Conservation (phyloP, 2,888 invertebrate species). For the Lysandra coridon region DNA sequence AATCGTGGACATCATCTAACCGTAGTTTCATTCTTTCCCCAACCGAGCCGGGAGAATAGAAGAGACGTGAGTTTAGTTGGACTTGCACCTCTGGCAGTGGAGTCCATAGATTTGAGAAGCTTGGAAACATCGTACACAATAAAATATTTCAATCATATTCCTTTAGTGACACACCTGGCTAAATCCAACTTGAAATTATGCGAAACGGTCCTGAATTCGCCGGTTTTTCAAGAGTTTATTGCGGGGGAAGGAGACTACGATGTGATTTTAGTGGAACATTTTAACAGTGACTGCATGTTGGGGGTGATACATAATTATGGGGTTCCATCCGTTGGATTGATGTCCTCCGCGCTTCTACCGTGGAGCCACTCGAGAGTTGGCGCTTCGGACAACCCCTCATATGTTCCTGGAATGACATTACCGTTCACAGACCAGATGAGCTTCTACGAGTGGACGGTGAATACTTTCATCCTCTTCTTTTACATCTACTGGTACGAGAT, state of each 20-base stretch:
- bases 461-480: conserved; percentile 52
- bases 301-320: conserved; percentile 64
- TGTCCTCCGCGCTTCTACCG: conserved; percentile 60
- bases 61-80: conserved; percentile 53
- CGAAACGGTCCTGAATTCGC: conserved; percentile 48
- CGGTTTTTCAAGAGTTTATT: conserved; percentile 53
- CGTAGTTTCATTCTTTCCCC: conserved; percentile 70
- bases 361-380: conserved; percentile 62
- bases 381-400: conserved; percentile 65
- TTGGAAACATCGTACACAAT: conserved; percentile 42
- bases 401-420: conserved; percentile 50
- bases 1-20: conserved; percentile 69
- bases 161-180: conserved; percentile 44
- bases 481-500: conserved; percentile 51
- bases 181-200: conserved; percentile 51
- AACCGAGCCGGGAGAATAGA: conserved; percentile 43
- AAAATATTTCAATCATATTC: conserved; percentile 44
- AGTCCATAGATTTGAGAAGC: conserved; percentile 50
- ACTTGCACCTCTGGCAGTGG: conserved; percentile 47
- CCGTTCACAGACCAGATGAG: conserved; percentile 57
- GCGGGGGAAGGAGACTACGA: conserved; percentile 62
- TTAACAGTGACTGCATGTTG: conserved; percentile 73
- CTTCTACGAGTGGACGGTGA: conserved; percentile 65
- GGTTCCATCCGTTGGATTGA: conserved; percentile 62
- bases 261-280: conserved; percentile 69